Conservation (phyloP, 2,797 vertebrate genomes). For the Acridotheres tristis region DNA sequence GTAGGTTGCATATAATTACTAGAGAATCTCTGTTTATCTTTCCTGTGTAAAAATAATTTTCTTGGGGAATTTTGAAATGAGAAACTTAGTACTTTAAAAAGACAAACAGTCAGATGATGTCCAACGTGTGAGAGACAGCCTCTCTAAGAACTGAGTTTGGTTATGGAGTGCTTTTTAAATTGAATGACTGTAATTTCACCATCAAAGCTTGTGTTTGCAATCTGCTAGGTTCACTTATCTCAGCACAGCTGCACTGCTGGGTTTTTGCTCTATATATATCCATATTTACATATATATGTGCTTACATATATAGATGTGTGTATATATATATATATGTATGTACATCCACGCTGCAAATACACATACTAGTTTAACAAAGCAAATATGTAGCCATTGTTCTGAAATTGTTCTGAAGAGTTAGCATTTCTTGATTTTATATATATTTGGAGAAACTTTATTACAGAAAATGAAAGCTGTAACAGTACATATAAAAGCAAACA, state of each 20-base stretch:
- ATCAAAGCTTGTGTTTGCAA: neutral
- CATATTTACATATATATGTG: neutral
- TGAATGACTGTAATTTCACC: neutral
- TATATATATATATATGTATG: fast-evolving
- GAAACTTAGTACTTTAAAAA: neutral
- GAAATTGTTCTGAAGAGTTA: neutral
- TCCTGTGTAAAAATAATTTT: neutral
- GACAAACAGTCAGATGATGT: neutral
- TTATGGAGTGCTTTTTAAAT: neutral
- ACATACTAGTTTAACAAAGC: neutral
- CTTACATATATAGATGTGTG: neutral
- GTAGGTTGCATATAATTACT: neutral
- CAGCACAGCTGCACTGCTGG: neutral
- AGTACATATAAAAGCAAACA: neutral
- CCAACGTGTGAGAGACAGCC: neutral
- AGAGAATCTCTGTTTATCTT: neutral
- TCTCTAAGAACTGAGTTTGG: neutral
- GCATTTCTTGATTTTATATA: neutral
- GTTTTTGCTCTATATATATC: neutral
- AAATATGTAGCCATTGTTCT: neutral
- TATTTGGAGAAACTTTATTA: neutral
- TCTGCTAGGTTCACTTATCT: neutral
- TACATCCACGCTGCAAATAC: neutral
- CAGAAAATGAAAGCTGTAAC: neutral
- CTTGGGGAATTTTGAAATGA: neutral